Conservation (phyloP, 37 sponge, comb jelly and placozoan genomes). For the Aplysina aerophoba region DNA sequence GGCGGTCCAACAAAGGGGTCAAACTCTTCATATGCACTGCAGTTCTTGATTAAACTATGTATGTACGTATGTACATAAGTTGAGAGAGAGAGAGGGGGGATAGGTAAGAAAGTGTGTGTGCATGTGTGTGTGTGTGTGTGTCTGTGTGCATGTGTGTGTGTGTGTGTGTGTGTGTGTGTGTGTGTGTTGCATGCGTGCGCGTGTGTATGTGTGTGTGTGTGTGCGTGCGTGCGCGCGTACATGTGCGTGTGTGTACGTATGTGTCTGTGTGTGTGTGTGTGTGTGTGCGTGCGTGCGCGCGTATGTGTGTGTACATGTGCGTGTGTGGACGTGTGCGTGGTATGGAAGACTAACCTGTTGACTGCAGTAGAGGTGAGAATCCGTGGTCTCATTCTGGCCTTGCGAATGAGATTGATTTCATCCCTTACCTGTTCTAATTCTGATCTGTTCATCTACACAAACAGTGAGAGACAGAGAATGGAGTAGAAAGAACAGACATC, state of each 20-base stretch:
- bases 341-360: slow-evolving; percentile 31
- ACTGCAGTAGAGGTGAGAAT: slow-evolving; percentile 56
- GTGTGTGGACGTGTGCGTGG: neutral
- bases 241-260: neutral
- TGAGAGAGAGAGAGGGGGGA: neutral
- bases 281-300: neutral
- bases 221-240: too few species aligned
- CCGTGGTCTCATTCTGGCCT: neutral
- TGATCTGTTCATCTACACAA: neutral
- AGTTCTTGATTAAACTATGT: slow-evolving; percentile 42
- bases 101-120: neutral
- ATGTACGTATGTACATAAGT: neutral
- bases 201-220: neutral
- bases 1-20: slow-evolving; percentile 66
- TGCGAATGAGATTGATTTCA: neutral
- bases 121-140: neutral
- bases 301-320: neutral
- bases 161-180: neutral
- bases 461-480: slow-evolving; percentile 22
- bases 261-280: neutral
- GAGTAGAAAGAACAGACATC: too few species aligned
- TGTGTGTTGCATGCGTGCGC: neutral
- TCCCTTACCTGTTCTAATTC: neutral
- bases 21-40: slow-evolving; percentile 50
- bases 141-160: neutral